Evolutionary conservation across 2,113 vertebrate genomes (phyloP), one percentile per base, ranked within the genome.

Genomic region (Hemichromis elongatus): DNA sequence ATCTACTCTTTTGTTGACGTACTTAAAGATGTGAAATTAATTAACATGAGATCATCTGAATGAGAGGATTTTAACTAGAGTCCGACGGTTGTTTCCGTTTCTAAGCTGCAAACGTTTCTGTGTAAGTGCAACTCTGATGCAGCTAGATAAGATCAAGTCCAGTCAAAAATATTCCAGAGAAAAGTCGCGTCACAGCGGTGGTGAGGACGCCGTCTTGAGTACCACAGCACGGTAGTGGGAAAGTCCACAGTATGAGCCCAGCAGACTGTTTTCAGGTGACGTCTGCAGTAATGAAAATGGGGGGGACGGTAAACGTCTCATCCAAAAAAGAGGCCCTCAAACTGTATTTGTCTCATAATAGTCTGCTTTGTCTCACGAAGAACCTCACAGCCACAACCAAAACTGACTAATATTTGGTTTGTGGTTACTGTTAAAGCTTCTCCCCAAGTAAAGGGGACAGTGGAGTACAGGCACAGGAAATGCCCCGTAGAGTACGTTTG

Each of bases 401-500:
- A 88, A 84, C 52, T 66, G 40, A 59, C 26, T 82, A 66, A 81
- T 73, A 88, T 89, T 88, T 90, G 88, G 86, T 85, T 85, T 80
- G 87, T 89, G 90, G 82, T 83, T 80, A 52, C 80, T 84, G 80
- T 86, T 75, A 84, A 83, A 78, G 66, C 85, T 91, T 94, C 80
- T 91, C 66, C 80, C 84, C 53, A 59, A 40, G 61, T 81, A 24
- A 7, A 45, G 63, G 66, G 79, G 83, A 81, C 63, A 16, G 83
- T 80, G 54, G 28, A 78, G 35, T 2, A 19, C 77, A 84, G 56
- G 24, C 80, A 87, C 79, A 86, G 89, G 90, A 92, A 92, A 86
- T 87, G 81, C 21, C 59, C 81, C 3, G 8, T 85, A 70, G 79
- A 85, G 77, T 54, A 66, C 70, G 10, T 85, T 86, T 78, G 68